Evolutionary conservation across 2,113 vertebrate species (phyloP).

Genomic region (Psophia crepitans): DNA sequence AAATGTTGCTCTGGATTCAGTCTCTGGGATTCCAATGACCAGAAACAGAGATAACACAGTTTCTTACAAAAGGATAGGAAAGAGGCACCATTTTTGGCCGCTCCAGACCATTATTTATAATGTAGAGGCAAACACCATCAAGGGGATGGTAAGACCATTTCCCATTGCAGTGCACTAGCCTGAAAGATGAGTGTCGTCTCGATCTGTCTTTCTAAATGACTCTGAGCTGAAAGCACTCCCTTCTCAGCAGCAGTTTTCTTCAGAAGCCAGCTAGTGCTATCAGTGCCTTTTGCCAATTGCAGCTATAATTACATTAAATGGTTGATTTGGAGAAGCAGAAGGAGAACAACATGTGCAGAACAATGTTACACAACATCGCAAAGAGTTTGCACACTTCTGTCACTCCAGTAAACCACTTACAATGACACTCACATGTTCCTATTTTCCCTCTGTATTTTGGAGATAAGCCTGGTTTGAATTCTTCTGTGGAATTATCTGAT

Average conservation of each 20-base stretch:
- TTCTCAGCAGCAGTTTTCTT: not conserved
- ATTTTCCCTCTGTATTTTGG: not conserved
- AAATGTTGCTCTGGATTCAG: not conserved
- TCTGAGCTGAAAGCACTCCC: not conserved
- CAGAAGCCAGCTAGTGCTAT: not conserved
- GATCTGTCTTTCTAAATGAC: not conserved
- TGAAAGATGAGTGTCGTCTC: not conserved
- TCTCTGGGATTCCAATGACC: not conserved
- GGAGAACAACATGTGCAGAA: conserved; percentile 26
- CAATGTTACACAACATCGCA: not conserved
- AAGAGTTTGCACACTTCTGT: conserved; percentile 33
- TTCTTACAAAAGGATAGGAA: not conserved
- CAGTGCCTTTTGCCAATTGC: conserved; percentile 7
- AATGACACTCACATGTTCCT: not conserved
- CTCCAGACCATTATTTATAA: not conserved
- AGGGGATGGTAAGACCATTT: not conserved
- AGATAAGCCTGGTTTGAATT: conserved; percentile 1
- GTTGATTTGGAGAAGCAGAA: conserved; percentile 34
- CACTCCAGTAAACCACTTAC: not conserved
- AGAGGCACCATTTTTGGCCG: not conserved
- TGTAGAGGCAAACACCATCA: not conserved
- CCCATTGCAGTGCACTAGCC: not conserved
- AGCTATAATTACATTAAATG: conserved; percentile 34
- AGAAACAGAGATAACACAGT: not conserved
- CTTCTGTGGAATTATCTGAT: not conserved